phyloP scores from a whole-genome alignment of 2,113 vertebrate genomes.

The Atrichornis clamosus region DNA sequence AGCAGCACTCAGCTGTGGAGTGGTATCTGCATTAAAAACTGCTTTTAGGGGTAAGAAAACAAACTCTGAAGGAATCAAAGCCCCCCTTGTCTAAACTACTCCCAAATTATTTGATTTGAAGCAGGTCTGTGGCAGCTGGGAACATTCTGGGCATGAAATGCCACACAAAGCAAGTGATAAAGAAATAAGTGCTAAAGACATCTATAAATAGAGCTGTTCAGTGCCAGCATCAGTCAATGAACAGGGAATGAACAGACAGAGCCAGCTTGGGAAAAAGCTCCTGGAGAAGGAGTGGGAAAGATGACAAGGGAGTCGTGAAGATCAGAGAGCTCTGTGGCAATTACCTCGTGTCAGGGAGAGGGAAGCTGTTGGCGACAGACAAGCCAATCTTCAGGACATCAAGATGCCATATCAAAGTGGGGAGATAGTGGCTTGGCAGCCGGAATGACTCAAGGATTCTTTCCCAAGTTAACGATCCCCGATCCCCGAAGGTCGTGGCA shows the following conservation, averaged over 20 bases:
- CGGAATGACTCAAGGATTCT: not conserved
- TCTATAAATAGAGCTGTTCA: not conserved
- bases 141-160: not conserved
- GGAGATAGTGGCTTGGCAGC: not conserved
- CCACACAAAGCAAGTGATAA: not conserved
- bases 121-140: not conserved
- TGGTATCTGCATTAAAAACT: not conserved
- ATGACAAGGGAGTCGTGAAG: not conserved
- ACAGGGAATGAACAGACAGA: not conserved
- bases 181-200: not conserved
- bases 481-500: not conserved
- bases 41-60: not conserved
- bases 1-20: not conserved
- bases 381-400: not conserved
- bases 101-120: not conserved
- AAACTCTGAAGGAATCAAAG: not conserved
- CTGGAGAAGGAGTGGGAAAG: not conserved
- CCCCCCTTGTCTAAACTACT: not conserved
- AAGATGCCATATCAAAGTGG: not conserved
- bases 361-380: rapidly evolving
- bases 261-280: not conserved
- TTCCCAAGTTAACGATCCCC: not conserved
- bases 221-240: not conserved
- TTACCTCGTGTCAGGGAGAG: not conserved
- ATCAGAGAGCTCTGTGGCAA: not conserved